phyloP scores from a whole-genome alignment of 2,113 vertebrate genomes.

The Entelurus aequoreus region DNA sequence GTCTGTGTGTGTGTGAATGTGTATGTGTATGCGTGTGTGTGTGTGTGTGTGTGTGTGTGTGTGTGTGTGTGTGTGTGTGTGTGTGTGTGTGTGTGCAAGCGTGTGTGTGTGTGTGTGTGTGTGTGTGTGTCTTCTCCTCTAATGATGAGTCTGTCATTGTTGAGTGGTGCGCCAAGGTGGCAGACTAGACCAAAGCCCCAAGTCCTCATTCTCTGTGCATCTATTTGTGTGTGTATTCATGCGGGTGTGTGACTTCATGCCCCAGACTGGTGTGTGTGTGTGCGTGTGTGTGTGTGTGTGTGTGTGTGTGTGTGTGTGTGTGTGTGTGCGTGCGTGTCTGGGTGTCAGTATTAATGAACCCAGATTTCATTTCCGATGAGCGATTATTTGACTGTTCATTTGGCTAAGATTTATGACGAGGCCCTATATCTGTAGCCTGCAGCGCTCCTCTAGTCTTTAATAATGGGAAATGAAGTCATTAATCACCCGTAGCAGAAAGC shows the following conservation, averaged over 20 bases:
- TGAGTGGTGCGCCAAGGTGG: conserved; percentile 33
- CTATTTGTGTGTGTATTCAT: conserved; percentile 30
- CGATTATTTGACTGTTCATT: conserved; percentile 98
- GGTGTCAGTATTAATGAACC: conserved; percentile 91
- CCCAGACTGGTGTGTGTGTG: conserved; percentile 22
- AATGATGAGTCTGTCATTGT: conserved; percentile 46
- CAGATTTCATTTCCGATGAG: conserved; percentile 98
- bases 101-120: neutral
- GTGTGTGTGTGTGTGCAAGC: neutral
- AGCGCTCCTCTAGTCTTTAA: conserved; percentile 95
- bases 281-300: conserved; percentile 8
- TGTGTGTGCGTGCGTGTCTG: conserved; percentile 60
- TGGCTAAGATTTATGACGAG: conserved; percentile 93
- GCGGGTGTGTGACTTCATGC: conserved; percentile 20
- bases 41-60: too few species aligned
- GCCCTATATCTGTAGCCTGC: conserved; percentile 95
- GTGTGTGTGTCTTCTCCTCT: conserved; percentile 14
- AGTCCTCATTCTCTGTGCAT: conserved; percentile 30
- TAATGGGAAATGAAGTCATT: conserved; percentile 98
- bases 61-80: neutral
- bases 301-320: conserved; percentile 6
- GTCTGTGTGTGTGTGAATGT: too few species aligned
- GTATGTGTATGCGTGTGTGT: too few species aligned
- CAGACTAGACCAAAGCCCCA: conserved; percentile 26
- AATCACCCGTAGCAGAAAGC: conserved; percentile 95